phyloP scores from a whole-genome alignment of 2,888 invertebrate species.

The Pollenia griseotomentosa region DNA sequence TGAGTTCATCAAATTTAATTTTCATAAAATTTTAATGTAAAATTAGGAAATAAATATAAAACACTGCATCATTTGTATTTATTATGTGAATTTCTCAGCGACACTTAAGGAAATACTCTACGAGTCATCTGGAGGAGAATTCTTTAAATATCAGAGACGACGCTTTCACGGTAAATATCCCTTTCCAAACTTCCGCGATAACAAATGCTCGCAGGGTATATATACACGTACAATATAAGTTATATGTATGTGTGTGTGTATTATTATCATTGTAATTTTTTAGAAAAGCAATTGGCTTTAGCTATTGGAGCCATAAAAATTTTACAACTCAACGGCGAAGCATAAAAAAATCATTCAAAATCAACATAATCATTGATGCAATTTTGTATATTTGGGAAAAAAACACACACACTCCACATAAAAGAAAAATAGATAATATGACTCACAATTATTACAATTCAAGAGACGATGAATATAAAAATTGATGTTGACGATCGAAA shows the following conservation, averaged over 20 bases:
- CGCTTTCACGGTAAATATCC: too few relatives aligned
- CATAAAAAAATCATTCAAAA: constrained; percentile 51
- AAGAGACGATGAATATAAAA: constrained; percentile 68
- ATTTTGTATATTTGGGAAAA: constrained; percentile 50
- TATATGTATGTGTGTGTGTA: neutral
- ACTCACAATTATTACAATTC: constrained; percentile 57
- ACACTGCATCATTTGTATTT: too few relatives aligned
- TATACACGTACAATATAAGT: neutral
- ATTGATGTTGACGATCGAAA: constrained; percentile 39
- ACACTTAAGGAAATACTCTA: too few relatives aligned
- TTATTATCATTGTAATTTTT: neutral
- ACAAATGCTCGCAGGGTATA: too few relatives aligned
- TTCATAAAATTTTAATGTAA: too few relatives aligned
- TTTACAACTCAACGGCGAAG: constrained; percentile 51
- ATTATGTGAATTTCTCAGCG: too few relatives aligned
- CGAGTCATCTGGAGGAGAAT: too few relatives aligned
- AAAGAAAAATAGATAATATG: constrained; percentile 50
- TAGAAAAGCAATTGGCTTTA: constrained; percentile 49
- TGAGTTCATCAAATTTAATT: too few relatives aligned
- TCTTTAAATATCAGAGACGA: too few relatives aligned
- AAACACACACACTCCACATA: constrained; percentile 1
- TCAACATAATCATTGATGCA: constrained; percentile 68
- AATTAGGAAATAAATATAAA: too few relatives aligned
- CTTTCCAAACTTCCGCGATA: too few relatives aligned
- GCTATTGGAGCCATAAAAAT: constrained; percentile 63